Base-by-base conservation (phyloP, 2,888 invertebrate species). In the Drosophila nr. fundita region DNA sequence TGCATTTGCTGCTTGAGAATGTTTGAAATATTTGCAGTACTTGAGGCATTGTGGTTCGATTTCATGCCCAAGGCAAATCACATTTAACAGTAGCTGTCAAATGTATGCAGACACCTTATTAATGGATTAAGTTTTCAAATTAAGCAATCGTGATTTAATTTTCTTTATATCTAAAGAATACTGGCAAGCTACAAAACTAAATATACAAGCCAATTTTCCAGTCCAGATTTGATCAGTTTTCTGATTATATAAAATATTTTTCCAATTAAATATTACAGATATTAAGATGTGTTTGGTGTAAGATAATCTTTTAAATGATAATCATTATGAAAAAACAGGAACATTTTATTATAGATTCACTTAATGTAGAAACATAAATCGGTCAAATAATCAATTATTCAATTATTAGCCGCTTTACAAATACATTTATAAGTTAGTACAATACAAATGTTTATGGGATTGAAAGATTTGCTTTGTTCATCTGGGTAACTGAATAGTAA, bases 31-130 rank as follows among this genome's bases (percentile, higher is more conserved):
- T 58, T 61, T 45, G 45, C 27, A 8, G 45, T 2, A 24, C 53
- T 77, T 53, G 38, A 73, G 27, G 49, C 61, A 45, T 58, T 53
- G 38, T 50, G 13, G n/a, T 21, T 38, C 4, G 36, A 42, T 58
- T 54, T 49, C 3, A 30, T 57, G 21, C 11, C 34, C 29, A n/a
- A 40, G 49, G 21, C 27, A 21, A 61, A 13, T 6, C 40, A 34
- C n/a, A 57, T 30, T 32, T 5, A 36, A 64, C 78, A 65, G 49
- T 54, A 1, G 13, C 38, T 38, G 24, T 3, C 1, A 32, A 29
- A 60, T 49, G 58, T 64, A 45, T 57, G 32, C 50, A 32, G 13
- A 21, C 42, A 27, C 49, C 60, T 50, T 15, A 29, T 6, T 30
- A 29, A 18, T 11, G 30, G 11, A 29, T 10, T 50, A 15, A 13